phyloP scores from a whole-genome alignment of 2,888 invertebrate genomes.

The Ecliptopera silaceata region DNA sequence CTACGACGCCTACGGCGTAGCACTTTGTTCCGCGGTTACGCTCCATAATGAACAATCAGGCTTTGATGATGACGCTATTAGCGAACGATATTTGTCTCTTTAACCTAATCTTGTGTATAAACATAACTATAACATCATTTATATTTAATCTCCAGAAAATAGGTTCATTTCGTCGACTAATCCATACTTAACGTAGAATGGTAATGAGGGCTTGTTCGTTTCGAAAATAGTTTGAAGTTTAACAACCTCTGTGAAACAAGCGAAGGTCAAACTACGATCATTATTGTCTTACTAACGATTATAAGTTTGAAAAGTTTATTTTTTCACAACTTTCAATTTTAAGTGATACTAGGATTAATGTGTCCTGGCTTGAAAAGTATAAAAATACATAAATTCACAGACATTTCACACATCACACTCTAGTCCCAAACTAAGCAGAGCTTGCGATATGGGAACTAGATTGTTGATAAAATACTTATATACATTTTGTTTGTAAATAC shows the following conservation, averaged over 20 bases:
- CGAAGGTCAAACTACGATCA: neutral
- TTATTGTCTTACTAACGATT: neutral
- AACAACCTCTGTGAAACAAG: neutral
- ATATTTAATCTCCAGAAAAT: constrained; percentile 27
- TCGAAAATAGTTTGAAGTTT: constrained; percentile 10
- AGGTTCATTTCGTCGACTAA: constrained; percentile 24
- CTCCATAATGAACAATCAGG: constrained; percentile 39
- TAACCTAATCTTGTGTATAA: constrained; percentile 33
- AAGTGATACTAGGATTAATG: no score
- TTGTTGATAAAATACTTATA: no score
- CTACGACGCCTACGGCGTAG: constrained; percentile 33
- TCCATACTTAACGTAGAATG: constrained; percentile 14
- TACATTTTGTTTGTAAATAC: no score
- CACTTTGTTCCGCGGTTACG: constrained; percentile 38
- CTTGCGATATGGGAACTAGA: no score
- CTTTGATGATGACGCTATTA: constrained; percentile 38
- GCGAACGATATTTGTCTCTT: constrained; percentile 37
- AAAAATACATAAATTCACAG: no score
- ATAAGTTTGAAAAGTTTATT: no score
- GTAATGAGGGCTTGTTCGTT: constrained; percentile 6
- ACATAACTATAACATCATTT: constrained; percentile 28
- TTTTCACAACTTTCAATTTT: no score
- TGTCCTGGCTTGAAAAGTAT: no score
- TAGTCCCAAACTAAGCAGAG: no score
- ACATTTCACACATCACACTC: no score